Base-by-base conservation (phyloP, 1,140 invertebrate genomes). In the Lordiphosa stackelbergi region DNA sequence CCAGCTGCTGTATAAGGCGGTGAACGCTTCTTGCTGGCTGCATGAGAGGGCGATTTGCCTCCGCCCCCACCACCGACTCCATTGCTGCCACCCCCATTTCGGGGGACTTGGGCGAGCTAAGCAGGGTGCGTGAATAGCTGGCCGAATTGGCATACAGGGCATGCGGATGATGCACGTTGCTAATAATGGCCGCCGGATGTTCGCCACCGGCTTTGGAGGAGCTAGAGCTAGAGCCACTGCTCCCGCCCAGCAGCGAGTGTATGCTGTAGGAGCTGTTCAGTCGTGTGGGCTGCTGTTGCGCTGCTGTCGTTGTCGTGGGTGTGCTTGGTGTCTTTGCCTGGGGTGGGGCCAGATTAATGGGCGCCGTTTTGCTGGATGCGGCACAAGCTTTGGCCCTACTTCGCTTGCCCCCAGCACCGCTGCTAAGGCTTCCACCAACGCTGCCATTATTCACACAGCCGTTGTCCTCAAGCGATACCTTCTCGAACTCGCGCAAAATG, bases 261-360 rank as follows among this genome's bases (percentile, higher is more conserved):
- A 94, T 94, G 88, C 93, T 94, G 87, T 94, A 94, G 63, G 92
- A 93, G 75, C 92, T 92, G 53, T 87, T 87, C 31, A 87, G 64
- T 43, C 84, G 73, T 5, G 87, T 75, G 40, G 84, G 72, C 13
- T 70, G 77, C 36, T 85, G 46, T 5, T 65, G 43, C 16, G 68
- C 47, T 13, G 69, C 45, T n/a, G 81, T 40, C 22, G 68, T 65
- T 41, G 51, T 57, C 34, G 57, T 73, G 8, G 69, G 9, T 8
- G 66, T 60, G 16, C 52, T 47, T 0, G 55, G 12, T 3, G 66
- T 31, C 60, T 69, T 75, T 5, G 79, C 73, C 19, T 66, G 69
- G 5, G 75, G 59, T 36, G 73, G 60, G 3, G 68, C 79, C 54
- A 72, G 31, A 41, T 69, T 71, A n/a, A 79, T 73, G 0, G 84